Evolutionary conservation across 2,888 invertebrate genomes (phyloP).

Genomic region (Mythimna vitellina): DNA sequence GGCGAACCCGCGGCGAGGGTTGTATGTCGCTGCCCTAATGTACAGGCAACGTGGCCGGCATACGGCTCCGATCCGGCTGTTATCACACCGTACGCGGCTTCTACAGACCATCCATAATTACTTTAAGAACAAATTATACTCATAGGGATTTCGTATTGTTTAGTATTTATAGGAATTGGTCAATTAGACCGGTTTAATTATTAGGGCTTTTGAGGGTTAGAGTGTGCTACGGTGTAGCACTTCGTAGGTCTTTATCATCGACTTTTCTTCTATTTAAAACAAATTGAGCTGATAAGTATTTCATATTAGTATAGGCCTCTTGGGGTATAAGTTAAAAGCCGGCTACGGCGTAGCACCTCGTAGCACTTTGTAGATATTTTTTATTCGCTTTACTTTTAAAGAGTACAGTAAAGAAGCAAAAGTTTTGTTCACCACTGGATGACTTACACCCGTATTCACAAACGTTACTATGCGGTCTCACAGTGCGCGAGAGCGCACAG

Average conservation of each 20-base stretch:
- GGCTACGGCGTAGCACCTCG: constrained; percentile 14
- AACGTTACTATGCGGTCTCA: too few relatives aligned
- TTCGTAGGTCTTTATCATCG: neutral
- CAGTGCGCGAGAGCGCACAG: too few relatives aligned
- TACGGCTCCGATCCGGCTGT: constrained; percentile 74
- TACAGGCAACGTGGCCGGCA: constrained; percentile 83
- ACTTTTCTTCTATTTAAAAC: neutral
- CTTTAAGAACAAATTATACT: constrained; percentile 73
- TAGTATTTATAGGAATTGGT: constrained; percentile 36
- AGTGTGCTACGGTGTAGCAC: neutral
- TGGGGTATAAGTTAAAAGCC: neutral
- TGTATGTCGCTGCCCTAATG: constrained; percentile 73
- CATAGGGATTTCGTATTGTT: constrained; percentile 68
- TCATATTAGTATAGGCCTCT: neutral
- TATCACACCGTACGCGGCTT: constrained; percentile 70
- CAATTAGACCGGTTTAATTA: constrained; percentile 16
- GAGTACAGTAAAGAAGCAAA: too few relatives aligned
- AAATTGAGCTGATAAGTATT: neutral
- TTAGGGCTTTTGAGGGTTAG: neutral
- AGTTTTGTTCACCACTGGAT: too few relatives aligned
- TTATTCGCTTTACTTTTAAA: neutral
- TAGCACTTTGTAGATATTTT: neutral
- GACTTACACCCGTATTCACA: too few relatives aligned
- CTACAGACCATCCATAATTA: constrained; percentile 81
- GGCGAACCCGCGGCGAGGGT: constrained; percentile 62